Evolutionary conservation across 2,888 invertebrate genomes (phyloP), one percentile per base, ranked within the genome.

Genomic region (Megamerina dolium): DNA sequence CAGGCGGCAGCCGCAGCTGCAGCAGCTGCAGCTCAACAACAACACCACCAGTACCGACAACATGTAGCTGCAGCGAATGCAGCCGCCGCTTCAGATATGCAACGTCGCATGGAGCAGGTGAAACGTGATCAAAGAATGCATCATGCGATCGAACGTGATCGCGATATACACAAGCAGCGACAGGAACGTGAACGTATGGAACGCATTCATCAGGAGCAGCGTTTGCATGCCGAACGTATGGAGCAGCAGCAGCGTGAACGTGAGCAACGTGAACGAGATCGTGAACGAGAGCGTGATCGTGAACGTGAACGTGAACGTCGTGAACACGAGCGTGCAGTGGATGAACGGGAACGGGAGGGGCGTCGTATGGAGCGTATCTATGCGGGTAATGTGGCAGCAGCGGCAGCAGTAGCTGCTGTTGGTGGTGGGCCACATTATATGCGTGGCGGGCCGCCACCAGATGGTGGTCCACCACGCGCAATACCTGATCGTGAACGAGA

Each of bases 401-500:
- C 49, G 8, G 60, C 51, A 8, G 53, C 52, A 1, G 58, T 53
- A 21, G 60, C 53, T 37, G 56, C 49, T 9, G 60, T 51, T 8
- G 53, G 52, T 1, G 62, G 58, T 9, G 55, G 59, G 4, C 58
- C 57, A 2, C 60, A 62, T 8, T 68, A 68, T 32, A 62, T 64
- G 46, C 58, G 70, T 40, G 56, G n/a, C n/a, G n/a, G 64, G 1
- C 56, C 58, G 18, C 61, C 54, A 18, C 62, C 63, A 3, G 65
- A 65, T 9, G 56, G 56, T 1, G 69, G 69, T n/a, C 65, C 67
- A 5, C 65, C 66, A 9, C 60, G 70, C 21, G 60, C 68, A 31
- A 63, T 68, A 47, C 64, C 68, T 16, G 68, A 70, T 48, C 62
- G 69, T 10, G 68, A 69, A 23, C 55, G 70, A 43, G 68, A 70